Evolutionary conservation across 2,888 invertebrate genomes (phyloP).

Genomic region (Campoplex nolae): DNA sequence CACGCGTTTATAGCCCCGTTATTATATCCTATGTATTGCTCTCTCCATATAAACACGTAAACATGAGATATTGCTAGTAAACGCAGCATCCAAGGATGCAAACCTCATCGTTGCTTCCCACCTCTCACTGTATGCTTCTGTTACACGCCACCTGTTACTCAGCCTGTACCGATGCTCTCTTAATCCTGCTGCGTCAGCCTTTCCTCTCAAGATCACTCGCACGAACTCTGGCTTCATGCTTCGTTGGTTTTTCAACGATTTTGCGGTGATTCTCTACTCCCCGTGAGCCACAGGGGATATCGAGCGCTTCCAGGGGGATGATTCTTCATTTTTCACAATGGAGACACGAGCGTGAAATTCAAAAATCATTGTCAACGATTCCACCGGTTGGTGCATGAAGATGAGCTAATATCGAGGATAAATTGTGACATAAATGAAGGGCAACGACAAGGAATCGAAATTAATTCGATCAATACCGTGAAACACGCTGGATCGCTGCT

Average conservation of each 20-base stretch:
- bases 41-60: neutral
- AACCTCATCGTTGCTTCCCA: neutral
- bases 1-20: conserved; percentile 51
- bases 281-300: neutral
- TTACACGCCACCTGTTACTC: conserved; percentile 78
- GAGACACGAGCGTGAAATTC: neutral
- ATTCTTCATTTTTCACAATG: neutral
- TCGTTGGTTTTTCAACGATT: conserved; percentile 4
- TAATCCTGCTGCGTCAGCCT: conserved; percentile 71
- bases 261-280: neutral
- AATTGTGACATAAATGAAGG: neutral
- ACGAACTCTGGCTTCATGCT: conserved; percentile 20
- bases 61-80: conserved; percentile 9
- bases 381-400: neutral
- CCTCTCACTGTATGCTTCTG: conserved; percentile 17
- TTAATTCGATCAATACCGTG: neutral
- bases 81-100: conserved; percentile 31
- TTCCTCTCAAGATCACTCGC: conserved; percentile 47
- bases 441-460: neutral
- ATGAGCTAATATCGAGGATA: neutral
- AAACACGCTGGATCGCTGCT: too few relatives aligned
- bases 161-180: conserved; percentile 49
- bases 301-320: neutral
- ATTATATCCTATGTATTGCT: conserved; percentile 42
- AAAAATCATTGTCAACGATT: neutral